These are phyloP conservation scores for Lasiommata megera DNA, from an alignment of 2,888 invertebrate genomes.

Conservation along the genomic window DNA sequence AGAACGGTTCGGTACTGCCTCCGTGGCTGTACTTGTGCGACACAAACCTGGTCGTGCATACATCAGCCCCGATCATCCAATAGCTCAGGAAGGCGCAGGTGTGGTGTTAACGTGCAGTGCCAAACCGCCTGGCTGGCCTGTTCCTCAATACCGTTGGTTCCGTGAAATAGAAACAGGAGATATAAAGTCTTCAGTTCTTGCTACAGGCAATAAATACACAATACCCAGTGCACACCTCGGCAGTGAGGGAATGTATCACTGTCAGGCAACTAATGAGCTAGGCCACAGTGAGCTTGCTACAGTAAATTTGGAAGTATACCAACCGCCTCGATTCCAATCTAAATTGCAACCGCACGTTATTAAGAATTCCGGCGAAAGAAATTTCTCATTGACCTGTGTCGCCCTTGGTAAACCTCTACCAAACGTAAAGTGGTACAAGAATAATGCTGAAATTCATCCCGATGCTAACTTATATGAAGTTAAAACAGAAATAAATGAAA, in stretches of 20 bases:
- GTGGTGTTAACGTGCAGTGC: constrained; percentile 93
- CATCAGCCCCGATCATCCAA: constrained; percentile 91
- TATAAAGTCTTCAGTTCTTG: constrained; percentile 84
- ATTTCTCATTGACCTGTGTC: constrained; percentile 90
- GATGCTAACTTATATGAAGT: constrained; percentile 91
- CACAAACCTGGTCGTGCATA: constrained; percentile 93
- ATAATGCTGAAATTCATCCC: constrained; percentile 88
- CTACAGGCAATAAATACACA: constrained; percentile 91
- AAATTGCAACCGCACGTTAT: constrained; percentile 92
- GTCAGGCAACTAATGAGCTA: constrained; percentile 94
- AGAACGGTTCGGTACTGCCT: constrained; percentile 90
- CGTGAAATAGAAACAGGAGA: constrained; percentile 85
- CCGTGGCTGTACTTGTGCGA: constrained; percentile 90
- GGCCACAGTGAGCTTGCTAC: constrained; percentile 93
- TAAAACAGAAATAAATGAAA: constrained; percentile 88
- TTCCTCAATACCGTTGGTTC: constrained; percentile 95
- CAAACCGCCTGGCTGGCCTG: constrained; percentile 95
- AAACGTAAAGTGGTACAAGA: constrained; percentile 92
- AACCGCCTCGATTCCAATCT: constrained; percentile 91
- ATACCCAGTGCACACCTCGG: constrained; percentile 92
- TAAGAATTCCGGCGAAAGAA: constrained; percentile 88
- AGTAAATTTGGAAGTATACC: constrained; percentile 92
- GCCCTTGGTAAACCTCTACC: constrained; percentile 95
- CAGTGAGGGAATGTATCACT: constrained; percentile 94
- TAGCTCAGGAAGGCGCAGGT: constrained; percentile 91